Evolutionary conservation across 1,140 invertebrate species (phyloP).

Genomic region (Trachymyrmex cornetzi): DNA sequence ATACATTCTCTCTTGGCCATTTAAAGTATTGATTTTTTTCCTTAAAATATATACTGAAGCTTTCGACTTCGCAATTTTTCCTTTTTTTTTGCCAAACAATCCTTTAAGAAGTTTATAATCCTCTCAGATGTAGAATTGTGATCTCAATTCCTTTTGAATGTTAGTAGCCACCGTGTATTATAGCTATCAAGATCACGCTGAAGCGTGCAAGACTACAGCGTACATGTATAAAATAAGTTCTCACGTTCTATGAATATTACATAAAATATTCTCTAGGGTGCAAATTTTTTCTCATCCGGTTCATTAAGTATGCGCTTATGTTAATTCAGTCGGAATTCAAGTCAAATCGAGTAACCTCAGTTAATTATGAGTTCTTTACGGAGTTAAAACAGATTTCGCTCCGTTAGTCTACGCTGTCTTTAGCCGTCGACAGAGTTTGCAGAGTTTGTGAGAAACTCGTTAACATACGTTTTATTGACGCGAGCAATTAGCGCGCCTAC

Average conservation of each 20-base stretch:
- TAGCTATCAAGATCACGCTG: slow-evolving; percentile 1
- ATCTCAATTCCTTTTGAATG: slow-evolving; percentile 15
- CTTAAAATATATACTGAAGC: slow-evolving; percentile 21
- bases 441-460: slow-evolving; percentile 32
- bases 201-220: not conserved
- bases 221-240: slow-evolving; percentile 22
- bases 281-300: not conserved
- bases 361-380: not conserved
- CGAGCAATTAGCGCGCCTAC: slow-evolving; percentile 5
- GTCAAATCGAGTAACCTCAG: not conserved
- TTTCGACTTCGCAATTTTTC: slow-evolving; percentile 4
- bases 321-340: not conserved
- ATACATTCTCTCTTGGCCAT: slow-evolving; percentile 20
- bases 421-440: slow-evolving; percentile 9
- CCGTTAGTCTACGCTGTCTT: not conserved
- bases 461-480: slow-evolving; percentile 38
- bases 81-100: slow-evolving; percentile 27
- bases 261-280: not conserved
- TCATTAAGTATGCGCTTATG: not conserved
- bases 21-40: slow-evolving; percentile 15
- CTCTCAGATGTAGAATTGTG: slow-evolving; percentile 25
- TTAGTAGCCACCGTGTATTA: not conserved
- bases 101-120: slow-evolving; percentile 33
- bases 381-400: not conserved
- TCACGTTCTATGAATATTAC: not conserved